Base-by-base conservation (phyloP, 2,113 vertebrate species). In the Notechis scutatus region DNA sequence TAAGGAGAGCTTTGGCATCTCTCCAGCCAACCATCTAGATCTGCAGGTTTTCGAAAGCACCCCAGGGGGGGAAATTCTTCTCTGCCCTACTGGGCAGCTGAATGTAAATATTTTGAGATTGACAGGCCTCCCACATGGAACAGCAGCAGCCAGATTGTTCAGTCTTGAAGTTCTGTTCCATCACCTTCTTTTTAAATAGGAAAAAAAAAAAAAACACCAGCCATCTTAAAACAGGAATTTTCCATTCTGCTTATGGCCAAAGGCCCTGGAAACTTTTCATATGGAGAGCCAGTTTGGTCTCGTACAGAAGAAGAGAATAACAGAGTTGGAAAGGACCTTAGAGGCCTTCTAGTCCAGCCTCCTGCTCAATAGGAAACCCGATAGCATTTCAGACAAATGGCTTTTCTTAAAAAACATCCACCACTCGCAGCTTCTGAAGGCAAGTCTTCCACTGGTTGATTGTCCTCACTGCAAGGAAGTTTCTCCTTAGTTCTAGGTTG, bases 61-160 rank as follows among this genome's bases (percentile, higher is more conserved):
- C 55, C 14, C 4, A 0, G 0, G 0, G 26, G 50, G 1, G 0
- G 0, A 21, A 47, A 0, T 42, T 0, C 11, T 85, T 85, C 42
- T 89, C 26, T 10, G 39, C 86, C 56, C 5, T 64, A 59, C 81
- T 88, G 9, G 42, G 29, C 86, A 26, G 93, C 64, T 20, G 91
- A 52, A 93, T 90, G 9, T 47, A 92, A 92, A 9, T 93, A 42
- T 0, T 61, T 94, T 87, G n/a, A 92, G 69, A 18, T 90, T 42
- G 56, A 74, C 74, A 42, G 45, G 45, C 45, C 57, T 74, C 21
- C 3, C 20, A 34, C 29, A 23, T 20, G 3, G 61, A 34, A 0
- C 26, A 23, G 52, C 24, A 89, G 56, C 93, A 61, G 0, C 26
- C 64, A 10, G 11, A 85, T 5, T 47, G 0, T 0, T 0, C 26